Conservation (phyloP, 1,140 invertebrate genomes). For the Oncopeltus fasciatus region DNA sequence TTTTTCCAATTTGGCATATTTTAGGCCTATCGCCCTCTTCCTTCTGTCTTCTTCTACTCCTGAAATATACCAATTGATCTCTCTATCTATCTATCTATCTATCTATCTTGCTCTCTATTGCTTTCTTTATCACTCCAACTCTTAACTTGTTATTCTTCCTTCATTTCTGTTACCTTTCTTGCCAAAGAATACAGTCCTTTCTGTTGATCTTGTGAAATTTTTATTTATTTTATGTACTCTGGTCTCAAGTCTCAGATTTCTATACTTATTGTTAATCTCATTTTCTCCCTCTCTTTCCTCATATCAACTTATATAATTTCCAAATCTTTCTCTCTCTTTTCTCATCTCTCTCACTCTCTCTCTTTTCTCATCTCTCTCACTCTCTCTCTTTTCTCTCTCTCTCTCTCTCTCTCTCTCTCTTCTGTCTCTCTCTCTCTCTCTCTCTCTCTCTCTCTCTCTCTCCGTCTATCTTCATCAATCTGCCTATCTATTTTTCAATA, state of each 20-base stretch:
- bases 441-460: not conserved
- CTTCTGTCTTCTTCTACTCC: no score
- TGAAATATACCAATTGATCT: no score
- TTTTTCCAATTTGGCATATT: no score
- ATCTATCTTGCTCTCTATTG: slow-evolving; percentile 3
- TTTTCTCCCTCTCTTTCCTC: not conserved
- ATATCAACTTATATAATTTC: not conserved
- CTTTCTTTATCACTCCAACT: slow-evolving; percentile 1
- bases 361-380: not conserved
- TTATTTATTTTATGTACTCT: no score
- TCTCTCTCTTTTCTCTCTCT: not conserved
- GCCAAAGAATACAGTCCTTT: no score
- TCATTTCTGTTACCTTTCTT: not conserved
- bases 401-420: not conserved
- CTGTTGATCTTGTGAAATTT: no score
- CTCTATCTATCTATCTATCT: not conserved
- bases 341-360: not conserved
- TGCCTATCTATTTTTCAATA: not conserved
- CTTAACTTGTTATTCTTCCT: not conserved
- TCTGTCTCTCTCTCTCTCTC: not conserved
- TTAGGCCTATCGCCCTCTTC: no score
- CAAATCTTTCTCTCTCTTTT: not conserved
- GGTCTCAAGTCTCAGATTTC: no score
- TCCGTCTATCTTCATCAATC: no score
- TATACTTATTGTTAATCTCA: not conserved